Evolutionary conservation across 2,797 vertebrate genomes (phyloP).

Genomic region (Chelon labrosus): DNA sequence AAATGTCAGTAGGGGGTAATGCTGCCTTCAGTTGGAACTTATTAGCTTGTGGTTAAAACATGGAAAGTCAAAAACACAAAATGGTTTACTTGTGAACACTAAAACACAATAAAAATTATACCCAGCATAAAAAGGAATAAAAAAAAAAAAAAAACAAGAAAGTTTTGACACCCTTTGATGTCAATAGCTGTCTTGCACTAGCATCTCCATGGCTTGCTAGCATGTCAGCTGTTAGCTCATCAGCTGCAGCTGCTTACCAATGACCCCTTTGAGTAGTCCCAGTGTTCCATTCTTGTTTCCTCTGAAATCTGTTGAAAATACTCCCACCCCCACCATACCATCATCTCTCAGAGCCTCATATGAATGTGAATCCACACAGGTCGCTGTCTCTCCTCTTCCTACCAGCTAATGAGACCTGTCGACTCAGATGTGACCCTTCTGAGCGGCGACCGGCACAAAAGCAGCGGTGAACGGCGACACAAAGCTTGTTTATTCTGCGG

Average conservation of each 20-base stretch:
- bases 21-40: too few relatives aligned
- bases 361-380: slow-evolving; percentile 54
- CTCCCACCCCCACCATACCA: background rate
- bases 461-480: slow-evolving; percentile 46
- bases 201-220: background rate
- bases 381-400: slow-evolving; percentile 38
- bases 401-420: slow-evolving; percentile 74
- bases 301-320: slow-evolving; percentile 13
- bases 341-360: slow-evolving; percentile 21
- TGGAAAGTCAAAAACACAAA: too few relatives aligned
- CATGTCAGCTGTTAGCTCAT: background rate
- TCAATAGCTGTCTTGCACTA: too few relatives aligned
- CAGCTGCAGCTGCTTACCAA: too few relatives aligned
- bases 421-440: slow-evolving; percentile 55
- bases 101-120: too few relatives aligned
- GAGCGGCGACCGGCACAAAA: slow-evolving; percentile 52
- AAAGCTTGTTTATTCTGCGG: slow-evolving; percentile 69
- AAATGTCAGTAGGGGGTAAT: too few relatives aligned
- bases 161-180: too few relatives aligned
- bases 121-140: too few relatives aligned
- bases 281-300: background rate
- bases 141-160: too few relatives aligned
- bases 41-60: too few relatives aligned
- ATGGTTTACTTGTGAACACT: too few relatives aligned
- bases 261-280: background rate